Evolutionary conservation across 2,797 vertebrate genomes (phyloP).

Genomic region (Eptatretus atami): DNA sequence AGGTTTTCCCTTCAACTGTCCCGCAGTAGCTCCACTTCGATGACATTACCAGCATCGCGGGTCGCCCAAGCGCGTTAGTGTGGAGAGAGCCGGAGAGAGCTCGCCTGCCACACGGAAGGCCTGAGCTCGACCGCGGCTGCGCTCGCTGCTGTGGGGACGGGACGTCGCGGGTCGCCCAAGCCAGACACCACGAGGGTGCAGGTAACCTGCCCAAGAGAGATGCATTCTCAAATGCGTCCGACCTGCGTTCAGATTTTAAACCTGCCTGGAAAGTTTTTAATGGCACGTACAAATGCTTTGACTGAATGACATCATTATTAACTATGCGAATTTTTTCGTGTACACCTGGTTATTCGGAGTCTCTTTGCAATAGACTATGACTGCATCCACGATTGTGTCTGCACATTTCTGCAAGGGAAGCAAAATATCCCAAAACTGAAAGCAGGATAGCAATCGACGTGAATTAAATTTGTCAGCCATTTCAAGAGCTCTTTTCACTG

Average conservation of each 20-base stretch:
- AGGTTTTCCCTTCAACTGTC: no score
- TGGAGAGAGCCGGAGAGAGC: no score
- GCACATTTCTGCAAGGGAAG: slow-evolving; percentile 24
- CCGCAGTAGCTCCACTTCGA: no score
- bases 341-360: neutral
- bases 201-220: no score
- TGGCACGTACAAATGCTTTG: slow-evolving; percentile 14
- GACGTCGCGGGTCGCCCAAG: no score
- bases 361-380: slow-evolving; percentile 19
- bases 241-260: neutral
- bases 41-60: no score
- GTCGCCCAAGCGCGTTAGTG: no score
- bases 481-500: slow-evolving; percentile 17
- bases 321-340: slow-evolving; percentile 28
- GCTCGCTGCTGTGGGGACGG: no score
- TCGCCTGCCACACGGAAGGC: no score
- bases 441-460: slow-evolving; percentile 27
- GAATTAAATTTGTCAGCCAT: slow-evolving; percentile 15
- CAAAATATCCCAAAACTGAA: slow-evolving; percentile 33
- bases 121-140: no score
- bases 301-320: slow-evolving; percentile 13
- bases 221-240: no score
- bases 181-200: no score
- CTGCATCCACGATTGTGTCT: slow-evolving; percentile 18
- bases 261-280: slow-evolving; percentile 14